A percentile compares a stretch with the other conserved stretches of the same genome.
Evolutionary conservation across 1,140 invertebrate genomes (phyloP).

Genomic region (Apis cerana): DNA sequence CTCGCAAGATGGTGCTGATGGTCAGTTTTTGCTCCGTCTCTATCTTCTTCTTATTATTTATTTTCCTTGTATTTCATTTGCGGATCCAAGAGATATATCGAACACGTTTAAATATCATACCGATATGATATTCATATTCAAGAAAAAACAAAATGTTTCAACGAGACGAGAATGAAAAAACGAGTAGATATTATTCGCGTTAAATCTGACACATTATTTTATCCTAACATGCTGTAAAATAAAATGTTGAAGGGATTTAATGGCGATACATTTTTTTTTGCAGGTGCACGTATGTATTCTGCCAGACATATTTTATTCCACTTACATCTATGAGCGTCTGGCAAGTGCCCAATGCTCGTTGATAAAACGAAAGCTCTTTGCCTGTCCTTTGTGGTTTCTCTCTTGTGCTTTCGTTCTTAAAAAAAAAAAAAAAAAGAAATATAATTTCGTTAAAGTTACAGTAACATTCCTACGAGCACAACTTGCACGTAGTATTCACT

Average conservation of each 20-base stretch:
- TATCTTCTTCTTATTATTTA: no score
- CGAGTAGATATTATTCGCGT: neutral
- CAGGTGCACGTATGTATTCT: neutral
- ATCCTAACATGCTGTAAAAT: neutral
- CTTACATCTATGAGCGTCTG: neutral
- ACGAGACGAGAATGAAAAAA: no score
- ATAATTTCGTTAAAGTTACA: conserved; percentile 5
- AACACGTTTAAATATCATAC: no score
- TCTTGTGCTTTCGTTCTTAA: neutral
- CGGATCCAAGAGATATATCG: no score
- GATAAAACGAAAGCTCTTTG: neutral
- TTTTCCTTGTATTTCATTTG: no score
- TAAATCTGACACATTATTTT: neutral
- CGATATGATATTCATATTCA: no score
- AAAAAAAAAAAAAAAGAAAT: neutral
- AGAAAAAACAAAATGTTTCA: no score
- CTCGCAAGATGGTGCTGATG: no score
- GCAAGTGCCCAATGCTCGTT: neutral
- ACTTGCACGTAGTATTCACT: neutral
- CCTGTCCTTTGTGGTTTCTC: neutral
- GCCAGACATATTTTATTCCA: neutral
- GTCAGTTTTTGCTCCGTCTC: no score
- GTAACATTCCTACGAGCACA: neutral
- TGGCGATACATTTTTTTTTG: neutral
- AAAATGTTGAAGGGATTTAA: neutral